Evolutionary conservation across 2,113 vertebrate genomes (phyloP), one percentile per base, ranked within the genome.

Genomic region (Campylomormyrus tamandua): DNA sequence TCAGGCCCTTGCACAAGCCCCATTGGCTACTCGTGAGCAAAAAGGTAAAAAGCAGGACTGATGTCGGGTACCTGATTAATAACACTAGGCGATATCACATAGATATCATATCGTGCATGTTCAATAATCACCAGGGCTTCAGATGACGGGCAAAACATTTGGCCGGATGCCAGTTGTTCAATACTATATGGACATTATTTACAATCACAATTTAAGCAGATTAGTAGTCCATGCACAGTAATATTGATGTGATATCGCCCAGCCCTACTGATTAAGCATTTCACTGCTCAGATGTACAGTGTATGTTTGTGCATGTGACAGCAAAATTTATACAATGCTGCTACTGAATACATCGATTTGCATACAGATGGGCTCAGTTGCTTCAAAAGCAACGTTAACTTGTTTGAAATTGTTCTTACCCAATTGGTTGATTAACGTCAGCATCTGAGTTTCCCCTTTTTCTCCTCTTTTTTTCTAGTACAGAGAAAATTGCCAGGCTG

Each of bases 1-100:
- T 99, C 94, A 96, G 96, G 88, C 98, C 98, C 0, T 93, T 99
- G 19, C 98, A 99, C 92, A 99, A 99, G 93, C 98, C 98, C 7
- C 96, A 97, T 92, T 99, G 98, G 98, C 95, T 99, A 46, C 88
- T 96, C n/a, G 96, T 98, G 92, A 95, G 89, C 93, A 99, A 96
- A 94, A 99, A 97, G 97, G 98, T 99, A 89, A 89, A 46, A 48
- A 19, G 83, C 83, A 49, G 45, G 24, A 24, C 45, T 45, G 35
- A 83, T 9, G 3, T 3, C 6, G 15, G 62, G n/a, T 70, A 31
- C 62, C 62, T 27, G 62, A 70, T n/a, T 56, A 56, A 56, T 21
- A 21, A 5, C 5, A 1, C 19, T 21, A 19, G 53, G 19, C 19
- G 5, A 56, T 56, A 21, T 56, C 53, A 56, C 17, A 24, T 7